A percentile compares a stretch with the other conserved stretches of the same genome.
Conservation (phyloP, 2,888 invertebrate species). For the Acholoe squamosa region DNA sequence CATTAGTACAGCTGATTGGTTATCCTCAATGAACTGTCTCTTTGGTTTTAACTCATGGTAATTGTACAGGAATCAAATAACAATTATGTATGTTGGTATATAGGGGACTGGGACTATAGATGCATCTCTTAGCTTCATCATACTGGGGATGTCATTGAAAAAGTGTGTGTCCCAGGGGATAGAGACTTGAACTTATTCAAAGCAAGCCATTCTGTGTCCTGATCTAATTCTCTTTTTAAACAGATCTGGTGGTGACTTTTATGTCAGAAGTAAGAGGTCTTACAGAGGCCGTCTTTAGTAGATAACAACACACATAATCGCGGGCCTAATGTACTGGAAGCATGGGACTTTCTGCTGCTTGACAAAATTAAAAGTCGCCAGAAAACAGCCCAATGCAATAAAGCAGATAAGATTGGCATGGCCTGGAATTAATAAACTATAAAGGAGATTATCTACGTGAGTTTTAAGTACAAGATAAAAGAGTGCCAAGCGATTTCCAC, state of each 20-base stretch:
- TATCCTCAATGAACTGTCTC: background rate
- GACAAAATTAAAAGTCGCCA: slow-evolving; percentile 37
- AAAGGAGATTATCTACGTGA: slow-evolving; percentile 43
- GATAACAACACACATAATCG: slow-evolving; percentile 39
- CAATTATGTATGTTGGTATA: too few relatives aligned
- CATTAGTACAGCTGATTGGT: background rate
- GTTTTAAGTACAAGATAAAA: slow-evolving; percentile 40
- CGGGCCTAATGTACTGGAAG: slow-evolving; percentile 39
- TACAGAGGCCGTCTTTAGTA: slow-evolving; percentile 10
- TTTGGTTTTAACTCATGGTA: background rate
- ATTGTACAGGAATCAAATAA: too few relatives aligned
- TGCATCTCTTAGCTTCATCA: too few relatives aligned
- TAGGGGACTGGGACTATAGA: too few relatives aligned
- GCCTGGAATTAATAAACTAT: slow-evolving; percentile 51
- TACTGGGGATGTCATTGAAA: background rate
- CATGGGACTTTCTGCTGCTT: slow-evolving; percentile 34
- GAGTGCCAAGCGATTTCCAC: background rate
- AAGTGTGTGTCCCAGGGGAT: slow-evolving; percentile 17
- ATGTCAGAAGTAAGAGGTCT: background rate
- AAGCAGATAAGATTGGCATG: slow-evolving; percentile 55
- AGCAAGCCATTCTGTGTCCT: slow-evolving; percentile 40
- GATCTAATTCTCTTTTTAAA: slow-evolving; percentile 48
- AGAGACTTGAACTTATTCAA: slow-evolving; percentile 24
- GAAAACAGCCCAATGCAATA: slow-evolving; percentile 43
- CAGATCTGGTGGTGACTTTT: background rate